Conservation (phyloP, 2,113 vertebrate species). For the Anhinga anhinga region DNA sequence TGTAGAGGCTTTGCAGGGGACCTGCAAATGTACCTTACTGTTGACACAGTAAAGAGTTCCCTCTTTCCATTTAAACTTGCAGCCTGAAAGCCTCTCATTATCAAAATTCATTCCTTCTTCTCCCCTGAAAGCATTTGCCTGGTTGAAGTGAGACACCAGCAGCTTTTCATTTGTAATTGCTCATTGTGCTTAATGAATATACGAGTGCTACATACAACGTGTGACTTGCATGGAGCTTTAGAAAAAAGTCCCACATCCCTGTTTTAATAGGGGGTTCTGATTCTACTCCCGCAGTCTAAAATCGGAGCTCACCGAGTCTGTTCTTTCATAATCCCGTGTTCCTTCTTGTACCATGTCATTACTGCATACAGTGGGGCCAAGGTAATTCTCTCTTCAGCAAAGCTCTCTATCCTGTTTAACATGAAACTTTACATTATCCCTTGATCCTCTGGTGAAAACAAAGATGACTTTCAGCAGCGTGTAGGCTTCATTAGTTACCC, state of each 20-base stretch:
- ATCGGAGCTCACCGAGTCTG: background rate
- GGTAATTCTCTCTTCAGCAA: background rate
- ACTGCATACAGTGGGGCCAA: background rate
- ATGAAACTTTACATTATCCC: background rate
- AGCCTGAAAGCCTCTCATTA: background rate
- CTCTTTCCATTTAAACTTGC: background rate
- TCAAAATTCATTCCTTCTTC: background rate
- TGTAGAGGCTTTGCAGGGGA: background rate
- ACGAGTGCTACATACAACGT: accelerated
- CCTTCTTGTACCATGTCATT: background rate
- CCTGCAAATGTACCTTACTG: background rate
- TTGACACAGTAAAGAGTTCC: background rate
- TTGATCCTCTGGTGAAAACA: background rate
- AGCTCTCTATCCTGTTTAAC: background rate
- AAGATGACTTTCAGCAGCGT: background rate
- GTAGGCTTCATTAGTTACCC: background rate
- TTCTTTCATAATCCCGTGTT: background rate
- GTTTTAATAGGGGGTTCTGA: background rate
- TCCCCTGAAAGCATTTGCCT: background rate
- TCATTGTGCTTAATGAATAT: background rate
- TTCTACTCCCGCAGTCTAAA: background rate
- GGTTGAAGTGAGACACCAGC: conserved; percentile 38
- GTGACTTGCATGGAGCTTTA: background rate
- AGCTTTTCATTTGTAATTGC: conserved; percentile 19
- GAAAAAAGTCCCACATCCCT: background rate